Evolutionary conservation across 2,888 invertebrate species (phyloP).

Genomic region (Minunthozetes semirufus): DNA sequence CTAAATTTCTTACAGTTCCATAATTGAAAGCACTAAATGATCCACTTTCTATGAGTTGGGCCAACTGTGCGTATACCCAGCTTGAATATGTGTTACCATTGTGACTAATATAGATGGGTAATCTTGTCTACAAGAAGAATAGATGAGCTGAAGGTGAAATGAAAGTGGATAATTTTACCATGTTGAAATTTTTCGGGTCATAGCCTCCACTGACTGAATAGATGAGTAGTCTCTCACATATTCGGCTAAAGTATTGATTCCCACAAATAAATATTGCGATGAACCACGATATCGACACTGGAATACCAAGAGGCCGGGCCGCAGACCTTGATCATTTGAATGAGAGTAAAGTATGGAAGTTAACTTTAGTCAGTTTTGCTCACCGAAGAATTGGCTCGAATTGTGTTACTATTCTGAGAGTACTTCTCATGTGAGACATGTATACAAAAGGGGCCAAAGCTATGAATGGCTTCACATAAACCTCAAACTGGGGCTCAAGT

Average conservation of each 20-base stretch:
- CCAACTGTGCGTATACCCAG: slow-evolving; percentile 55
- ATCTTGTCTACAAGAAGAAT: too few relatives aligned
- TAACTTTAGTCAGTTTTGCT: background rate
- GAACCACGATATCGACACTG: background rate
- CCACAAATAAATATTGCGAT: background rate
- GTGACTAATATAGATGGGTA: too few relatives aligned
- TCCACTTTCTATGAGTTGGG: slow-evolving; percentile 53
- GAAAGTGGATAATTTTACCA: too few relatives aligned
- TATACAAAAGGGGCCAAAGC: background rate
- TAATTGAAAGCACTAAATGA: background rate
- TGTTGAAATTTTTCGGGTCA: too few relatives aligned
- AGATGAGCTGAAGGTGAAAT: too few relatives aligned
- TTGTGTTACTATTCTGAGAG: background rate
- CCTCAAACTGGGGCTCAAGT: background rate
- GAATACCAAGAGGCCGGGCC: background rate
- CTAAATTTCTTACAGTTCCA: background rate
- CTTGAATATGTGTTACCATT: background rate
- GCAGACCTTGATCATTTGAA: background rate
- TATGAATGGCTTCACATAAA: background rate
- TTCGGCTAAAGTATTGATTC: background rate
- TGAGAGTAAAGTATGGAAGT: background rate
- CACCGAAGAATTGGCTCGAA: background rate
- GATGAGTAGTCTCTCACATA: background rate
- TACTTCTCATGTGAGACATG: background rate
- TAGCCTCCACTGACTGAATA: background rate